A percentile compares a stretch with the other conserved stretches of the same genome.
Evolutionary conservation across 1,140 invertebrate species (phyloP).

Genomic region (Dendrolimus kikuchii): DNA sequence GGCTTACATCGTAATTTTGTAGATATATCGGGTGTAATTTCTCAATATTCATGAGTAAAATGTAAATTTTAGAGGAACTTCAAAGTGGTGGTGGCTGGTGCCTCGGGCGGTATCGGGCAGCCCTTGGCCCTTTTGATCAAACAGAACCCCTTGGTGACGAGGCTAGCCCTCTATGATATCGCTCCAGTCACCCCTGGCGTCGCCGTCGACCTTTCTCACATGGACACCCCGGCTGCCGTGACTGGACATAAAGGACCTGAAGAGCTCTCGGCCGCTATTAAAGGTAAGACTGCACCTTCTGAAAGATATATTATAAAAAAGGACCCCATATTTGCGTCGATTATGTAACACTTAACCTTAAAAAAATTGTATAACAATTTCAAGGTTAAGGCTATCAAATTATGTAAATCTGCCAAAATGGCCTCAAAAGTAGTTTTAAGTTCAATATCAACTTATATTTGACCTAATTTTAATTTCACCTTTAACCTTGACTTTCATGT

Average conservation of each 20-base stretch:
- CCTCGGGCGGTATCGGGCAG: slow-evolving; percentile 98
- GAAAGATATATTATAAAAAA: background rate
- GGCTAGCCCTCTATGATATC: slow-evolving; percentile 95
- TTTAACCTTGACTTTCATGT: too few species aligned
- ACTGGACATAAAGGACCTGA: slow-evolving; percentile 85
- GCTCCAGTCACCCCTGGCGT: slow-evolving; percentile 95
- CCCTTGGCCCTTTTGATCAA: slow-evolving; percentile 97
- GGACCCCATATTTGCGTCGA: slow-evolving; percentile 4
- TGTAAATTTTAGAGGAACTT: slow-evolving; percentile 74
- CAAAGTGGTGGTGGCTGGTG: slow-evolving; percentile 97
- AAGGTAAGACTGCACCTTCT: slow-evolving; percentile 58
- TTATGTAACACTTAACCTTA: slow-evolving; percentile 25
- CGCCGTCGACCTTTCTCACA: slow-evolving; percentile 97
- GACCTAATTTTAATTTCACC: too few species aligned
- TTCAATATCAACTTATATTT: too few species aligned
- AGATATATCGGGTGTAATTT: too few species aligned
- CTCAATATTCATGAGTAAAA: background rate
- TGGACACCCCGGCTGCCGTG: slow-evolving; percentile 90
- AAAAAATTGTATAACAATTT: slow-evolving; percentile 20
- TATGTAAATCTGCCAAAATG: background rate
- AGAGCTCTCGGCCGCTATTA: slow-evolving; percentile 76
- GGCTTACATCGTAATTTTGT: too few species aligned
- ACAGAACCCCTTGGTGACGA: slow-evolving; percentile 86
- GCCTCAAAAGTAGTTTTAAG: too few species aligned
- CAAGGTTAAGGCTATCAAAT: slow-evolving; percentile 5